Conservation (phyloP, 2,113 vertebrate species). For the Mustelus asterias region DNA sequence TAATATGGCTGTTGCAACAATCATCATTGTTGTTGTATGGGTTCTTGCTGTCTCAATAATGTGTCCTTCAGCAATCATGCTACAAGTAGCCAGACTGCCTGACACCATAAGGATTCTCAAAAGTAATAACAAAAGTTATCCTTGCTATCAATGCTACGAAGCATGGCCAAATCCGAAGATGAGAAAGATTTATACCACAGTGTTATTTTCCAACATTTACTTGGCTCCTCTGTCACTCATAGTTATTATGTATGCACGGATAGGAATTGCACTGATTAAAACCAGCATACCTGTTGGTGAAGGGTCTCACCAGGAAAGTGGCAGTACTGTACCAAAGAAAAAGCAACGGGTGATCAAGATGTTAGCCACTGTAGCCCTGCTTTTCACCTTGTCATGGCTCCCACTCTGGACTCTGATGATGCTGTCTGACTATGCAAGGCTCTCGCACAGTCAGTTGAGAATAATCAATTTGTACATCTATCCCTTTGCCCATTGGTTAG, state of each 20-base stretch:
- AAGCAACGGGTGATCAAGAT: slow-evolving; percentile 81
- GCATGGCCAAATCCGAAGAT: slow-evolving; percentile 80
- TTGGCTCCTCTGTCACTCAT: slow-evolving; percentile 77
- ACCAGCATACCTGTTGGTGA: slow-evolving; percentile 45
- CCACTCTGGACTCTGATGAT: slow-evolving; percentile 89
- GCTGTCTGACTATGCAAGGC: slow-evolving; percentile 76
- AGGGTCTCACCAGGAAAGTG: slow-evolving; percentile 57
- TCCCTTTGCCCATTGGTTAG: slow-evolving; percentile 86
- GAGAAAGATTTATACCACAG: slow-evolving; percentile 82
- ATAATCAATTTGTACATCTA: slow-evolving; percentile 85
- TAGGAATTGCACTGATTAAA: slow-evolving; percentile 72
- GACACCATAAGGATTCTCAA: slow-evolving; percentile 65
- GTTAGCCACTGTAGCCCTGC: slow-evolving; percentile 73
- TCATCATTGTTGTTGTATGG: slow-evolving; percentile 75
- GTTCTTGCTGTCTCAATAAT: slow-evolving; percentile 75
- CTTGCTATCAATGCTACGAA: slow-evolving; percentile 82
- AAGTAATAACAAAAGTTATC: slow-evolving; percentile 62
- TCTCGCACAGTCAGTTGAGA: slow-evolving; percentile 61
- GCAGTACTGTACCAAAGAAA: slow-evolving; percentile 63
- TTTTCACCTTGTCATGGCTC: slow-evolving; percentile 86
- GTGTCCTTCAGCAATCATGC: slow-evolving; percentile 82
- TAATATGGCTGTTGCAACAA: slow-evolving; percentile 59
- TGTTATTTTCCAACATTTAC: slow-evolving; percentile 84
- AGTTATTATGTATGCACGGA: slow-evolving; percentile 73
- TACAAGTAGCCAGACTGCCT: slow-evolving; percentile 70